Percentiles rank a stretch among this genome's conserved stretches.
phyloP scores from a whole-genome alignment of 2,113 vertebrate genomes.

The Odontesthes bonariensis region DNA sequence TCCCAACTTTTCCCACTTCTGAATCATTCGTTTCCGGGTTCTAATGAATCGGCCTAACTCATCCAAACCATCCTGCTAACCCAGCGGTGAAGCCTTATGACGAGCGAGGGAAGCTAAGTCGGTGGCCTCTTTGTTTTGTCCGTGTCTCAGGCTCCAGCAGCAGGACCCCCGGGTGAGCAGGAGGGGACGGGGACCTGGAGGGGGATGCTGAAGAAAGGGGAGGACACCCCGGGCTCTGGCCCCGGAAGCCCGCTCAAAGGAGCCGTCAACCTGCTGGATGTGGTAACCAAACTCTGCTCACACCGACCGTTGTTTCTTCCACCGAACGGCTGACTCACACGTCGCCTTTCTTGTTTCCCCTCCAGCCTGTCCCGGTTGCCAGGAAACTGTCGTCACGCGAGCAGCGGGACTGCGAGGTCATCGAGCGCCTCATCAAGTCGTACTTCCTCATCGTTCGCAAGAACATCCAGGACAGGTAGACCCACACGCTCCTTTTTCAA shows the following conservation, averaged over 20 bases:
- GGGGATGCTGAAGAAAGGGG: slow-evolving; percentile 96
- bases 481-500: too few relatives aligned
- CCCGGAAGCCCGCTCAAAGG: slow-evolving; percentile 94
- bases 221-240: slow-evolving; percentile 86
- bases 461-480: slow-evolving; percentile 97
- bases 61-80: background rate
- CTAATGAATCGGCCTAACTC: background rate
- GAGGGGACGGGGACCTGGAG: slow-evolving; percentile 93
- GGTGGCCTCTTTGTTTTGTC: background rate
- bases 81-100: background rate
- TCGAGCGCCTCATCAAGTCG: slow-evolving; percentile 98
- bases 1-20: too few relatives aligned
- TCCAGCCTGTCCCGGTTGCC: slow-evolving; percentile 94
- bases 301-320: too few relatives aligned
- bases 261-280: slow-evolving; percentile 94
- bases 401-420: slow-evolving; percentile 98
- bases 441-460: slow-evolving; percentile 99
- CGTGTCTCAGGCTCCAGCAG: slow-evolving; percentile 45
- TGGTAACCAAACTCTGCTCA: slow-evolving; percentile 80
- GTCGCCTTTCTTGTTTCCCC: background rate
- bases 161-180: slow-evolving; percentile 80
- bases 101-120: background rate
- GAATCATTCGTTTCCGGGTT: background rate
- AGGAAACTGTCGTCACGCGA: slow-evolving; percentile 97
- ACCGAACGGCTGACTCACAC: background rate